Conservation (phyloP, 2,888 invertebrate species). For the Halictus quadricinctus region DNA sequence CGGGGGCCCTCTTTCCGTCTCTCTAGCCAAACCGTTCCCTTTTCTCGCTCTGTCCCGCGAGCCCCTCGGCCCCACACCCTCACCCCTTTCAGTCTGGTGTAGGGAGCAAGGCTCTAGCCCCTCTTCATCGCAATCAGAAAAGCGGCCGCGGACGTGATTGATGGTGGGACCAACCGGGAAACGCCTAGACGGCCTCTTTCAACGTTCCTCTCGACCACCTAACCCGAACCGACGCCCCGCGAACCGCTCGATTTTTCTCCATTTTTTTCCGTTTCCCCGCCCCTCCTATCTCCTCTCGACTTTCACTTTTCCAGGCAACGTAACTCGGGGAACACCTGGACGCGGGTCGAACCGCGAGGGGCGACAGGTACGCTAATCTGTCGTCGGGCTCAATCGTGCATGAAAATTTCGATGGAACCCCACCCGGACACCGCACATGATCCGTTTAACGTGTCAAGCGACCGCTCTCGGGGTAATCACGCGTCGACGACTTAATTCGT, state of each 20-base stretch:
- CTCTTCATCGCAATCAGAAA: slow-evolving; percentile 48
- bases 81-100: slow-evolving; percentile 27
- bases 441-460: slow-evolving; percentile 58
- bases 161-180: slow-evolving; percentile 45
- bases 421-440: slow-evolving; percentile 39
- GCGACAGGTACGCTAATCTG: slow-evolving; percentile 58
- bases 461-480: slow-evolving; percentile 46
- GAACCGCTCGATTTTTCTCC: too few relatives aligned
- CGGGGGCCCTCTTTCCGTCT: not conserved
- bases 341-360: slow-evolving; percentile 10
- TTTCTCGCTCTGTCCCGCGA: slow-evolving; percentile 2
- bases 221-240: not conserved
- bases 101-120: not conserved
- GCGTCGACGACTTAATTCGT: slow-evolving; percentile 53
- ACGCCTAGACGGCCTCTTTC: slow-evolving; percentile 43
- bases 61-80: slow-evolving; percentile 6
- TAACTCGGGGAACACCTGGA: slow-evolving; percentile 24
- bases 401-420: slow-evolving; percentile 61
- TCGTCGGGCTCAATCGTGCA: slow-evolving; percentile 53
- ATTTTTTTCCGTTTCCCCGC: too few relatives aligned
- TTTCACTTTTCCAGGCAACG: not conserved
- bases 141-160: slow-evolving; percentile 52
- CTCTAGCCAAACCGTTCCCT: slow-evolving; percentile 7
- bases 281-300: too few relatives aligned
- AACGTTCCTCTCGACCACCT: slow-evolving; percentile 51